Evolutionary conservation across 2,113 vertebrate species (phyloP).

Genomic region (Montifringilla adamsi): DNA sequence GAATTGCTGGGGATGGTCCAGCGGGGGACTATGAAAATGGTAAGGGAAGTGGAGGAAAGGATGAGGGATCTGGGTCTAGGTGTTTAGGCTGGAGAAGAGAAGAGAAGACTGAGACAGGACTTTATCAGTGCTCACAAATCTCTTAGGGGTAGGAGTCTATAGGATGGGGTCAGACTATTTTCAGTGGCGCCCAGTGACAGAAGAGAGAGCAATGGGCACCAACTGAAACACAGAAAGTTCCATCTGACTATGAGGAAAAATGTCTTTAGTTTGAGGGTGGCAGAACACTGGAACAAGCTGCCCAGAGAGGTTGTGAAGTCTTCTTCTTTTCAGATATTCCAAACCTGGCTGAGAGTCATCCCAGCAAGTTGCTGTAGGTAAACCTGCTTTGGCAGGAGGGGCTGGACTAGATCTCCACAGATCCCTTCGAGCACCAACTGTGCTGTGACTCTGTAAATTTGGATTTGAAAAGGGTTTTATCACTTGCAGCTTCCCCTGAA

Average conservation of each 20-base stretch:
- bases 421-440: background rate
- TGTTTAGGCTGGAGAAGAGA: background rate
- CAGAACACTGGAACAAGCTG: background rate
- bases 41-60: background rate
- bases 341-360: background rate
- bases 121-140: background rate
- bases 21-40: background rate
- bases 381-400: background rate
- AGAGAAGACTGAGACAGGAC: background rate
- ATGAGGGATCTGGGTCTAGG: background rate
- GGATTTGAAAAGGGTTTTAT: slow-evolving; percentile 20
- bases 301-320: background rate
- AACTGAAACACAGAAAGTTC: background rate
- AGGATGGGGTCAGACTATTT: background rate
- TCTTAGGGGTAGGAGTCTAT: background rate
- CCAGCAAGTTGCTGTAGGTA: background rate
- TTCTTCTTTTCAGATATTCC: background rate
- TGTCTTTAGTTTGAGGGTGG: background rate
- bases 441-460: background rate
- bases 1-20: background rate
- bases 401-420: background rate
- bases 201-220: background rate
- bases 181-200: background rate
- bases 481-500: slow-evolving; percentile 30
- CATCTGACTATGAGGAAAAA: background rate